phyloP scores from a whole-genome alignment of 1,140 invertebrate genomes.

The Drosophila baimaii region DNA sequence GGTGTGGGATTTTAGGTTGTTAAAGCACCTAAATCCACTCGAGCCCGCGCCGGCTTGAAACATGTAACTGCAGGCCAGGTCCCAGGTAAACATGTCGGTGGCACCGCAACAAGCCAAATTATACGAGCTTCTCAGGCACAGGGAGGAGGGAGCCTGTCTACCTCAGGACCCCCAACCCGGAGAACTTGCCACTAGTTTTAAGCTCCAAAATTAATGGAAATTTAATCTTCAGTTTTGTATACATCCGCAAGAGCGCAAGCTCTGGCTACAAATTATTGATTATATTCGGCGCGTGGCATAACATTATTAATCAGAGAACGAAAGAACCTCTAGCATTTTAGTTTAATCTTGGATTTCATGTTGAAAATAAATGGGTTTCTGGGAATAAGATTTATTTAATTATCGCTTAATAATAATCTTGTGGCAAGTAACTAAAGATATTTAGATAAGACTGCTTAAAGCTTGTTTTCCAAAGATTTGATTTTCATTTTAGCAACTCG shows the following conservation, averaged over 20 bases:
- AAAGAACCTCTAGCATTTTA: background rate
- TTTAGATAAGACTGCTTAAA: background rate
- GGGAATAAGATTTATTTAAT: background rate
- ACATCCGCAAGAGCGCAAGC: background rate
- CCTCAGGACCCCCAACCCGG: no score
- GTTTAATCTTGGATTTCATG: background rate
- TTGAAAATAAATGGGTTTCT: background rate
- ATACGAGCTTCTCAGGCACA: constrained; percentile 3
- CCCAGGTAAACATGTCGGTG: constrained; percentile 6
- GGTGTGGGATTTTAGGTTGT: background rate
- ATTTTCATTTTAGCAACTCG: background rate
- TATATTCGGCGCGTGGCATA: constrained; percentile 5
- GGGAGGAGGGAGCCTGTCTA: no score
- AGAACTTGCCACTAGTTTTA: constrained; percentile 10
- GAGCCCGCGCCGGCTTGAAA: constrained; percentile 7
- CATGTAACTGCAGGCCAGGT: constrained; percentile 9
- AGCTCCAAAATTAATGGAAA: constrained; percentile 22
- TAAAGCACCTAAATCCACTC: constrained; percentile 15
- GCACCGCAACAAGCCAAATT: constrained; percentile 22
- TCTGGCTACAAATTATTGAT: constrained; percentile 6
- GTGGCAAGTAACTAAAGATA: background rate
- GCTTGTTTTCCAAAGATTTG: background rate
- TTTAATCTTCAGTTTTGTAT: constrained; percentile 23
- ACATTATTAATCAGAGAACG: constrained; percentile 3
- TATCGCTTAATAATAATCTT: background rate